A percentile compares a stretch with the other conserved stretches of the same genome.
phyloP scores from a whole-genome alignment of 2,797 vertebrate species.

The Cottoperca gobio region DNA sequence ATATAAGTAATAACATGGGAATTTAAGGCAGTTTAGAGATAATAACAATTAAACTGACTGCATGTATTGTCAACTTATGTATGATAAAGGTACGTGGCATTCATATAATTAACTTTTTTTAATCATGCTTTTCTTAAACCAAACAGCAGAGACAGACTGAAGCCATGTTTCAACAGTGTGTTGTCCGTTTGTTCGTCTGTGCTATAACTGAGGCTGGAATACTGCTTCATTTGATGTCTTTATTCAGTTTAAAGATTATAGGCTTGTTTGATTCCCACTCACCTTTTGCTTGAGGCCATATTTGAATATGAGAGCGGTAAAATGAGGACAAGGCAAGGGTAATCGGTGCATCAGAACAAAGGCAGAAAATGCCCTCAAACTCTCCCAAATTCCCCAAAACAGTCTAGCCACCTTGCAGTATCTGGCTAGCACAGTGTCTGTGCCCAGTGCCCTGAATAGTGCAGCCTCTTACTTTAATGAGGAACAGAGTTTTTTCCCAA shows the following conservation, averaged over 20 bases:
- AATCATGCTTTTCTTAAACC: constrained; percentile 3
- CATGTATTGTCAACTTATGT: not conserved
- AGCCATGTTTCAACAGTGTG: not conserved
- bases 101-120: not conserved
- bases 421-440: constrained; percentile 42
- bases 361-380: constrained; percentile 48
- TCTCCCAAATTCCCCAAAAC: constrained; percentile 49
- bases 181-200: constrained; percentile 31
- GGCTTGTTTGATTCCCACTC: constrained; percentile 58
- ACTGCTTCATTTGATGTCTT: constrained; percentile 56
- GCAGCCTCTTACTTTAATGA: constrained; percentile 25
- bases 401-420: constrained; percentile 23
- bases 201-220: constrained; percentile 24
- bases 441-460: constrained; percentile 46
- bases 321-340: constrained; percentile 49
- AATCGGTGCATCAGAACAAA: constrained; percentile 58
- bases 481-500: constrained; percentile 16
- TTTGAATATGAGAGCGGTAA: constrained; percentile 51
- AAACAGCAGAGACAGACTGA: constrained; percentile 13
- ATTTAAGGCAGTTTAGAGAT: constrained; percentile 3
- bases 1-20: not conserved
- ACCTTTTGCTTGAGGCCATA: constrained; percentile 56
- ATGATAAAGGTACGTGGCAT: not conserved
- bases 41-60: constrained; percentile 1
- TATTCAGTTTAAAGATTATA: constrained; percentile 57